Percentiles rank a stretch among this genome's conserved stretches.
phyloP scores from a whole-genome alignment of 1,140 invertebrate genomes.

The Lordiphosa stackelbergi region DNA sequence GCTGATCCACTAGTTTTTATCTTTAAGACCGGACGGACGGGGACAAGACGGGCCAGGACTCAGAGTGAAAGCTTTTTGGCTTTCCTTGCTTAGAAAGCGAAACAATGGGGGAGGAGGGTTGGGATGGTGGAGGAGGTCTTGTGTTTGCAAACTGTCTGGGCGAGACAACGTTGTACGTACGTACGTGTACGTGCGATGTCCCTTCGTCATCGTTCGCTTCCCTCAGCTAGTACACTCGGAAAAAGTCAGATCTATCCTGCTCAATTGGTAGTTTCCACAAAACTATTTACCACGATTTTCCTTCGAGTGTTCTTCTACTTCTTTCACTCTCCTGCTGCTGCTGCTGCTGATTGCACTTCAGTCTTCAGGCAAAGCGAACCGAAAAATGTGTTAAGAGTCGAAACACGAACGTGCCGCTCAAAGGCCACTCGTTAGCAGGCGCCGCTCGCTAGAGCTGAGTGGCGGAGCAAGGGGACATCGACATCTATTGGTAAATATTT shows the following conservation, averaged over 20 bases:
- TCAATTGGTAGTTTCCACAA: no score
- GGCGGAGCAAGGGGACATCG: conserved; percentile 16
- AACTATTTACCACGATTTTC: no score
- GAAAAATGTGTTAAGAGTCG: conserved; percentile 72
- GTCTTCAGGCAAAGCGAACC: conserved; percentile 34
- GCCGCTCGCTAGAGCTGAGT: conserved; percentile 6
- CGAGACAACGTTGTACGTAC: conserved; percentile 65
- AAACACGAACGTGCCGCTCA: conserved; percentile 72
- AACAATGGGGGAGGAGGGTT: conserved; percentile 21
- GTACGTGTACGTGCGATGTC: conserved; percentile 41
- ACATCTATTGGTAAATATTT: conserved; percentile 65
- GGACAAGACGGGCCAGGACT: conserved; percentile 7
- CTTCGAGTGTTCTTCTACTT: neutral
- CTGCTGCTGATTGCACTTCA: conserved; percentile 58
- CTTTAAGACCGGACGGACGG: conserved; percentile 32
- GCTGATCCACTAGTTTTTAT: conserved; percentile 72
- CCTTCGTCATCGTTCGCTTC: neutral
- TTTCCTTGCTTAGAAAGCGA: conserved; percentile 38
- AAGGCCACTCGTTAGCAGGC: conserved; percentile 67
- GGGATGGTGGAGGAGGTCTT: neutral
- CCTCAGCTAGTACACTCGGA: neutral
- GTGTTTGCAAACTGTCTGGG: conserved; percentile 72
- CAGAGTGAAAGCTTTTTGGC: conserved; percentile 55
- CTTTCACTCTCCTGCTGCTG: neutral
- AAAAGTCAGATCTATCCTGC: no score